Evolutionary conservation across 2,797 vertebrate genomes (phyloP).

Genomic region (Oryzias sinensis): DNA sequence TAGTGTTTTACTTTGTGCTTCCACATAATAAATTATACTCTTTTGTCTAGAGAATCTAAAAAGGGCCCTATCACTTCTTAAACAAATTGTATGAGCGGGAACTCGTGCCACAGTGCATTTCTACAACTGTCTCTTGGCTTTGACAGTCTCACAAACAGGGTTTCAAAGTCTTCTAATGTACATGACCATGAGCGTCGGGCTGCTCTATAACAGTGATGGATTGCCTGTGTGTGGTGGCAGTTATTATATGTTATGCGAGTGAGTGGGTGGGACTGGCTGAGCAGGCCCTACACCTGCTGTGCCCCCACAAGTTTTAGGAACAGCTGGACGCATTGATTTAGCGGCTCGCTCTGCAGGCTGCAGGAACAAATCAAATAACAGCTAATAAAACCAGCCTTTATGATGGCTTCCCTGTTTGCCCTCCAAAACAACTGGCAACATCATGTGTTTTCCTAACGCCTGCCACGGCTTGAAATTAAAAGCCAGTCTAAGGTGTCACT

Average conservation of each 20-base stretch:
- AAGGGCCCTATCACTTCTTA: conserved; percentile 18
- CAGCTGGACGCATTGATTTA: conserved; percentile 98
- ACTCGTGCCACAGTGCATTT: conserved; percentile 52
- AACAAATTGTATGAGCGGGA: conserved; percentile 26
- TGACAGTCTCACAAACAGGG: conserved; percentile 27
- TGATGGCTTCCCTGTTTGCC: conserved; percentile 75
- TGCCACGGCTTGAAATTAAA: conserved; percentile 89
- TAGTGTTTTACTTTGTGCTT: too few species aligned
- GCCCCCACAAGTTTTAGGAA: conserved; percentile 79
- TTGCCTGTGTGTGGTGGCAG: conserved; percentile 89
- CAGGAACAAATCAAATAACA: conserved; percentile 98
- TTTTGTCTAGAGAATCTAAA: conserved; percentile 1
- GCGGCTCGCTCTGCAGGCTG: conserved; percentile 87
- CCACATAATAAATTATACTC: too few species aligned
- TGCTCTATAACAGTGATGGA: conserved; percentile 92
- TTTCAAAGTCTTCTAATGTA: conserved; percentile 28
- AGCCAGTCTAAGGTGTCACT: conserved; percentile 89
- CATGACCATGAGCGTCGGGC: conserved; percentile 71
- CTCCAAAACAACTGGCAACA: conserved; percentile 94
- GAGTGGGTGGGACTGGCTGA: conserved; percentile 83
- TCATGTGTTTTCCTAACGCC: conserved; percentile 94
- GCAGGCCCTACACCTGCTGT: conserved; percentile 95
- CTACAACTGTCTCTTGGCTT: conserved; percentile 38
- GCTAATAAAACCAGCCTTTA: conserved; percentile 96
- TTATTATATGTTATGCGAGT: conserved; percentile 96